Evolutionary conservation across 2,113 vertebrate species (phyloP).

Genomic region (Heterotilapia buettikoferi): DNA sequence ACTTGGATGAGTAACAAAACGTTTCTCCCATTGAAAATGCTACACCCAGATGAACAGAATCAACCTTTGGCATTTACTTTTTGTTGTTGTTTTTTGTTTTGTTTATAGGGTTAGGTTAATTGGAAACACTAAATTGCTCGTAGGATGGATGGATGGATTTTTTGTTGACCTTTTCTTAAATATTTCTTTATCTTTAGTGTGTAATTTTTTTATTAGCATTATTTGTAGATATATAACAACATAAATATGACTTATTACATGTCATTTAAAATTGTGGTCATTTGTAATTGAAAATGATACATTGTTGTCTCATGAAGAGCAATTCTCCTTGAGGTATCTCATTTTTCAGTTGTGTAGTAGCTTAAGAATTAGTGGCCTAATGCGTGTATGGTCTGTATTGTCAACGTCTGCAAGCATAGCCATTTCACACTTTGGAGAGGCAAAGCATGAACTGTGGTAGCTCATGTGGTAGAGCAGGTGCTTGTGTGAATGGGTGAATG

Average conservation of each 20-base stretch:
- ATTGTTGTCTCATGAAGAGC: background rate
- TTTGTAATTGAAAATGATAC: rapidly evolving
- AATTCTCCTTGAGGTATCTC: background rate
- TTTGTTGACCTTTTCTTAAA: background rate
- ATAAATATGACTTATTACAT: background rate
- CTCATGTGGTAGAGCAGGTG: background rate
- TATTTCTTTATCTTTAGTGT: background rate
- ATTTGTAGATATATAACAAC: background rate
- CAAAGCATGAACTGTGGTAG: background rate
- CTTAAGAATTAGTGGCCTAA: background rate
- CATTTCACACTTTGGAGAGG: background rate
- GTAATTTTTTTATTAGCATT: background rate
- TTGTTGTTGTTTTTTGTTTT: background rate
- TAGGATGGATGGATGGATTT: background rate
- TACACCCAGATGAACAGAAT: background rate
- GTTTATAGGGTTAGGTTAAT: background rate
- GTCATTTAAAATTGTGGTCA: background rate
- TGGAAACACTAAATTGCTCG: background rate
- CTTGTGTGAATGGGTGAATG: background rate
- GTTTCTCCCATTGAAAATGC: background rate
- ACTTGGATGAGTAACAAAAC: background rate
- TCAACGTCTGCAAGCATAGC: background rate
- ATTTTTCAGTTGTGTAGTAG: background rate
- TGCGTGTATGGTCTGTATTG: background rate
- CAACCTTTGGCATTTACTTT: background rate